Conservation (phyloP, 2,797 vertebrate species). For the Schizopygopsis malacanthus region DNA sequence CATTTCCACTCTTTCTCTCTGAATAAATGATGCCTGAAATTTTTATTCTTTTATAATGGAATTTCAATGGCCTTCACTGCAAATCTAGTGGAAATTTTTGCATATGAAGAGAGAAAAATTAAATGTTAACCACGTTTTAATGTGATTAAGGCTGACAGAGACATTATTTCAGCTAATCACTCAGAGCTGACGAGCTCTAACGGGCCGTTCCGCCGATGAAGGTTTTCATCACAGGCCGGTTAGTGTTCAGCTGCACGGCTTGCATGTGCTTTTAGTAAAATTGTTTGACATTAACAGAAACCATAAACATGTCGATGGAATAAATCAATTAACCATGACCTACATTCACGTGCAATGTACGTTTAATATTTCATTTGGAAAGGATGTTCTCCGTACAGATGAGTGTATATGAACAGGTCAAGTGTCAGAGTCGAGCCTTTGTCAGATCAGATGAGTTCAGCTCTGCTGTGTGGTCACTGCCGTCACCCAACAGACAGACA, state of each 20-base stretch:
- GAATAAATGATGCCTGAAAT: constrained; percentile 99
- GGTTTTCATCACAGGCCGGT: constrained; percentile 84
- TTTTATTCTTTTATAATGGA: constrained; percentile 99
- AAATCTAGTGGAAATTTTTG: constrained; percentile 99
- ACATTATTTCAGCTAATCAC: constrained; percentile 99
- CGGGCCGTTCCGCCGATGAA: constrained; percentile 58
- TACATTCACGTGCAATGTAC: neutral
- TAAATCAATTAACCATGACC: constrained; percentile 41
- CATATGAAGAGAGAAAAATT: constrained; percentile 99
- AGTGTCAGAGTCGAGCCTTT: neutral
- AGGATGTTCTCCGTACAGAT: neutral
- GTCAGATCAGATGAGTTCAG: neutral
- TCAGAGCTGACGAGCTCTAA: constrained; percentile 94
- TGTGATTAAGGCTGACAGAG: constrained; percentile 99
- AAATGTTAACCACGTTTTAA: constrained; percentile 99
- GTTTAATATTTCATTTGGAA: neutral
- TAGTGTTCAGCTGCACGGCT: constrained; percentile 10
- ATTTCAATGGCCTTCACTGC: constrained; percentile 99
- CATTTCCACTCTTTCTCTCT: constrained; percentile 91
- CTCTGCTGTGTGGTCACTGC: constrained; percentile 59
- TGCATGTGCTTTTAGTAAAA: constrained; percentile 34
- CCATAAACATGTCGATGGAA: constrained; percentile 33
- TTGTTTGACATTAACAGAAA: constrained; percentile 39
- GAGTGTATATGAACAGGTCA: neutral
- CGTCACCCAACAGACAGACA: constrained; percentile 37